Base-by-base conservation (phyloP, 1,140 invertebrate genomes). In the Cecropterus lyciades region DNA sequence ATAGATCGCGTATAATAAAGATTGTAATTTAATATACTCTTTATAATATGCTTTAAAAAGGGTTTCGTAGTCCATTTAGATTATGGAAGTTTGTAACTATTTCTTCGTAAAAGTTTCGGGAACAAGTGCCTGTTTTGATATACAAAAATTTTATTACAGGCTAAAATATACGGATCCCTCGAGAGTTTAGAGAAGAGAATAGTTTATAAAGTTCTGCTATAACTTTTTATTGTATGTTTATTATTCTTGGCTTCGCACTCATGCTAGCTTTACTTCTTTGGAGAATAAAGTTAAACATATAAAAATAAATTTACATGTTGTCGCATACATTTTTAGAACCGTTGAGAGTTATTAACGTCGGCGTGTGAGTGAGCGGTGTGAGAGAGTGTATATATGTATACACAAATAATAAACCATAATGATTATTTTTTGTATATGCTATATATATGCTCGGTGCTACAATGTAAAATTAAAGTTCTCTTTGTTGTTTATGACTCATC, bases 191-290 rank as follows among this genome's bases (percentile, higher is more conserved):
- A 55, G 52, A 15, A 55, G 52, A 55, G 37, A 55, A 55, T 55
- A 55, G 52, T 55, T 55, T 42, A 55, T 55, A 55, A 55, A 55
- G 52, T 55, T 40, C 27, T 55, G 52, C 52, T 37, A 55, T 55
- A 55, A 55, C 52, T 55, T 55, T 55, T 55, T 55, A 55, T 55
- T 55, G 52, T 55, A 55, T 55, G 52, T 55, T 55, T 55, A 55
- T 55, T 55, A 55, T 55, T 55, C 33, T 55, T 55, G 52, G 52
- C 52, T 55, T 16, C 52, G 33, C 52, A 37, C 27, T 40, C 52
- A 10, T 33, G 37, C 9, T 40, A 13, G 37, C 37, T 40, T 33
- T 33, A 33, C 37, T 55, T 15, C 17, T n/a, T n/a, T 16, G 11
- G 52, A 55, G 15, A 55, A 40, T 55, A 55, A 17, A 55, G 52